Evolutionary conservation across 1,140 invertebrate genomes (phyloP), one percentile per base, ranked within the genome.

Genomic region (Microplitis mediator): DNA sequence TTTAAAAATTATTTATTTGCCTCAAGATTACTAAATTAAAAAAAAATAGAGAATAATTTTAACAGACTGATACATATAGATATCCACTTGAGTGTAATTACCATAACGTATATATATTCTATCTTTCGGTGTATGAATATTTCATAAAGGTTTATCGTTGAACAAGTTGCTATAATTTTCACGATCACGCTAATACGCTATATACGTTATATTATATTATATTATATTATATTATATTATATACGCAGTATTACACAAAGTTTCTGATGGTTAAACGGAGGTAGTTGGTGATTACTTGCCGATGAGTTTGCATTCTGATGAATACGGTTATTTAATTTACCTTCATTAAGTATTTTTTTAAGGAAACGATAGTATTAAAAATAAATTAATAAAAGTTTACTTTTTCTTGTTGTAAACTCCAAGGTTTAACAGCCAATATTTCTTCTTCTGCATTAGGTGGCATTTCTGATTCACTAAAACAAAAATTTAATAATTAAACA

Each of bases 391-490:
- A 35, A 50, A 45, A 32, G 72, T 73, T 79, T 70, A 87, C 85
- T 79, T 86, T 88, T 81, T 84, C 81, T 70, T 82, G 77, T 73
- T 87, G 85, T 13, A 81, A 79, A 35, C 80, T 84, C 75, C 85
- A 81, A n/a, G 85, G 81, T 69, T 85, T 83, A 50, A 85, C 81
- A 4, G 84, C 81, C 62, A 86, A 77, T 74, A 87, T 79, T 70
- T 88, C 86, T 73, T 88, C 85, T 78, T 88, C 86, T 58, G 85
- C 85, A 72, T 88, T 88, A 11, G 86, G 86, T 71, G 86, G 84
- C 86, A 87, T 88, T 74, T 86, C 85, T 73, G 83, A 86, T 76
- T 85, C 83, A 71, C 85, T 87, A 80, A 0, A 86, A 86, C 45
- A 78, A 78, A 71, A 76, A 78, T 50, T 58, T 70, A 51, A 45